phyloP scores from a whole-genome alignment of 1,140 invertebrate species.

The Dreissena polymorpha region DNA sequence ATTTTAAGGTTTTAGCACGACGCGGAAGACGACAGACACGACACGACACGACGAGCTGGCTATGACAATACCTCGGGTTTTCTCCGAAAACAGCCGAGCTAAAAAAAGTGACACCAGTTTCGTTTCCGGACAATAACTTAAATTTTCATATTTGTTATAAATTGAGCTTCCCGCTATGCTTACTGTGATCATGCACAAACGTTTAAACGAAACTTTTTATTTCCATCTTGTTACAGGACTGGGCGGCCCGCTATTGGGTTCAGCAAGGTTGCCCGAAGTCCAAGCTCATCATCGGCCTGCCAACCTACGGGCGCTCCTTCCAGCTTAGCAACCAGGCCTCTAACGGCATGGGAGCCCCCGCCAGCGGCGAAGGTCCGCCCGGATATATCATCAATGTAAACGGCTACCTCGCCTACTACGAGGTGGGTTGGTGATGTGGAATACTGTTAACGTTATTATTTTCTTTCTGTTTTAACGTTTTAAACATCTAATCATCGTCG shows the following conservation, averaged over 20 bases:
- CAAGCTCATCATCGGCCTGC: conserved; percentile 97
- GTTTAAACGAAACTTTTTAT: neutral
- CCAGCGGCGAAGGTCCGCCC: conserved; percentile 74
- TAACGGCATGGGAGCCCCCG: conserved; percentile 50
- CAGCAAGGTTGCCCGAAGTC: conserved; percentile 92
- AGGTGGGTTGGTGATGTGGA: conserved; percentile 75
- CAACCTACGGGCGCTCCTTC: conserved; percentile 78
- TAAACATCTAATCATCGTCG: no score
- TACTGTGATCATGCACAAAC: no score
- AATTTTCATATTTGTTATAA: neutral
- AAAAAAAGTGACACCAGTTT: neutral
- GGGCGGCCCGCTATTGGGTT: conserved; percentile 68
- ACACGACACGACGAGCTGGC: no score
- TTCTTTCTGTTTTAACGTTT: no score
- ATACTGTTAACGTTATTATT: no score
- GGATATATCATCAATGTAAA: conserved; percentile 82
- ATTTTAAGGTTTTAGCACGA: no score
- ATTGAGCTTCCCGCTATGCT: no score
- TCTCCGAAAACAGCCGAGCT: no score
- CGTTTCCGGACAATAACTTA: no score
- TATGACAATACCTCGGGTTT: no score
- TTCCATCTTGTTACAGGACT: conserved; percentile 61
- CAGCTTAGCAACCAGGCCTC: conserved; percentile 47
- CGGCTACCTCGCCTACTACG: conserved; percentile 68
- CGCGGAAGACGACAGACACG: no score